Base-by-base conservation (phyloP, 64 coral and sea anemone genomes). In the Montipora capricornis region DNA sequence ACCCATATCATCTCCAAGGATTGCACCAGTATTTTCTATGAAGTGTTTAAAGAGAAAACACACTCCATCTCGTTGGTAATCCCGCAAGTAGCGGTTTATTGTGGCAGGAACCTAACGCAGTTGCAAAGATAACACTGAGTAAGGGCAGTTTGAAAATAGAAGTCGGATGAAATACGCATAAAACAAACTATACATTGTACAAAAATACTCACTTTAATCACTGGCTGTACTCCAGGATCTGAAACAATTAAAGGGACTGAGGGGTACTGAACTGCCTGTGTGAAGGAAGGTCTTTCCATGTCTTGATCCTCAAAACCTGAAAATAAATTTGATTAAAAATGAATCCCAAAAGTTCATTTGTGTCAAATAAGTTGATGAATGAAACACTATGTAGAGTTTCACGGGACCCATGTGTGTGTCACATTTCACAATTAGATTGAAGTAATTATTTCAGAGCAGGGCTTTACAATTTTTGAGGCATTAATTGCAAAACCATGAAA, bases 1-100 rank as follows among this genome's bases (percentile, higher is more conserved):
- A 5, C 96, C 96, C 96, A 98, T 98, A 71, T 98, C 96, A 84
- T 98, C 96, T 79, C 94, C 96, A 44, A 98, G 82, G 37, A 98
- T 98, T 8, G 94, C 96, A 44, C 96, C 96, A 37, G 83, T 95
- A 49, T 93, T 95, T 49, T 75, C 76, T 80, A 16, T 53, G 44
- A 95, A 98, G 66, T 98, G 96, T 62, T 78, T 46, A 69, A 91
- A 95, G 3, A 98, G 78, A 60, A 98, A 98, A 16, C 24, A 48
- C 14, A 98, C 91, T 5, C 96, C 96, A 4, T 98, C 91, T 67
- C 94, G 81, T 77, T 98, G 96, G 44, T 98, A 98, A 29, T 95
- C 91, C 61, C 96, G 87, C 47, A 98, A 74, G 46, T 91, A 94
- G 45, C 91, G 90, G 77, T 98, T 98, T 60, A 98, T 95, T 11